A percentile compares a stretch with the other conserved stretches of the same genome.
These are phyloP conservation scores for Hirtodrosophila duncani DNA, from an alignment of 2,888 invertebrate genomes.

Conservation along the genomic window DNA sequence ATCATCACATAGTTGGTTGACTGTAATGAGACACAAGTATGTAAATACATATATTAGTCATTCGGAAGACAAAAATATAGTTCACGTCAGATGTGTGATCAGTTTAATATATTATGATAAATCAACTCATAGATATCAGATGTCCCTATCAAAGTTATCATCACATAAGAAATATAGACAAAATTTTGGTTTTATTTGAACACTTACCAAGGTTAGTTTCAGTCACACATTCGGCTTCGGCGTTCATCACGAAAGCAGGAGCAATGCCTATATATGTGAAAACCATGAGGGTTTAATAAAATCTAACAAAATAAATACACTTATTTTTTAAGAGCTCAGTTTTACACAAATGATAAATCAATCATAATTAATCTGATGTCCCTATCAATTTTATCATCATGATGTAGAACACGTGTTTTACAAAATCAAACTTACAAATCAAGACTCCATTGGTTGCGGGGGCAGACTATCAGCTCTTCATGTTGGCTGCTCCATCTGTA, in stretches of 20 bases:
- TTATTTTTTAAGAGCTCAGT: conserved; percentile 15
- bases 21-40: too few relatives aligned
- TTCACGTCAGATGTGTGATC: background rate
- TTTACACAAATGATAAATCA: conserved; percentile 36
- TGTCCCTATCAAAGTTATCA: conserved; percentile 43
- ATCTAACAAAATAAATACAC: too few relatives aligned
- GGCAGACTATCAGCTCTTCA: too few relatives aligned
- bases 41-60: too few relatives aligned
- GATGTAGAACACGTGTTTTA: background rate
- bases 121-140: conserved; percentile 39
- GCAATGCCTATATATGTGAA: background rate
- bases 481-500: too few relatives aligned
- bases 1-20: too few relatives aligned
- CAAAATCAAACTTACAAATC: too few relatives aligned
- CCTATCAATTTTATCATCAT: conserved; percentile 46
- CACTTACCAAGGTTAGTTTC: background rate
- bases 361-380: conserved; percentile 45
- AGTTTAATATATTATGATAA: conserved; percentile 14
- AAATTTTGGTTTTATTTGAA: background rate
- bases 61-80: too few relatives aligned
- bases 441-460: too few relatives aligned
- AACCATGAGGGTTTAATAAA: too few relatives aligned
- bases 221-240: background rate
- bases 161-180: conserved; percentile 9
- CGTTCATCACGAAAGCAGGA: background rate